phyloP scores from a whole-genome alignment of 2,888 invertebrate species.

The Stenodera caucasica region DNA sequence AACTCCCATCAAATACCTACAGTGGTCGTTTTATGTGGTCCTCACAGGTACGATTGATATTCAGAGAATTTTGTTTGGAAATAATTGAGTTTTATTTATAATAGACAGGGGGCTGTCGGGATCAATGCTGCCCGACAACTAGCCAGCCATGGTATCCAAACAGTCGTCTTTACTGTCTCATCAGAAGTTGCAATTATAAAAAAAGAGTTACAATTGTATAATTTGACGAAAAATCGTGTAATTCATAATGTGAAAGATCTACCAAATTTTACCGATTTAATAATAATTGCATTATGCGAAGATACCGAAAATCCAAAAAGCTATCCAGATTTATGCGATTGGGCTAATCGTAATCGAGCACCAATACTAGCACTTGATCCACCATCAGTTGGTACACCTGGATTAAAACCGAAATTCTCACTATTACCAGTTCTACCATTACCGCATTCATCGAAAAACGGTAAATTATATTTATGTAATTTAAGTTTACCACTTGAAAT shows the following conservation, averaged over 20 bases:
- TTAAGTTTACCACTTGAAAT: slow-evolving; percentile 78
- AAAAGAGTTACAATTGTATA: slow-evolving; percentile 69
- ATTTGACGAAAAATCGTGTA: slow-evolving; percentile 65
- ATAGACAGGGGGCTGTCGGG: slow-evolving; percentile 65
- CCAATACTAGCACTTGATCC: slow-evolving; percentile 78
- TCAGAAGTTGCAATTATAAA: slow-evolving; percentile 56
- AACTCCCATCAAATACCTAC: slow-evolving; percentile 88
- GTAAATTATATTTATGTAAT: slow-evolving; percentile 83
- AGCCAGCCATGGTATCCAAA: slow-evolving; percentile 78
- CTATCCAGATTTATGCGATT: slow-evolving; percentile 62
- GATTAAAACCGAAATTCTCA: slow-evolving; percentile 67
- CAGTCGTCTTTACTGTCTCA: slow-evolving; percentile 57
- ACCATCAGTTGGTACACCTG: slow-evolving; percentile 67
- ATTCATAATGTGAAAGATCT: slow-evolving; percentile 59
- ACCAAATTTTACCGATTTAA: slow-evolving; percentile 59
- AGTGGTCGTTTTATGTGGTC: slow-evolving; percentile 73
- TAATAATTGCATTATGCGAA: slow-evolving; percentile 61
- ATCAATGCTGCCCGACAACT: slow-evolving; percentile 78
- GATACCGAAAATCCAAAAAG: slow-evolving; percentile 52
- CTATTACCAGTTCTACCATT: slow-evolving; percentile 73
- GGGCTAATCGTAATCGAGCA: slow-evolving; percentile 72
- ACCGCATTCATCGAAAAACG: slow-evolving; percentile 63
- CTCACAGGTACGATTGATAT: slow-evolving; percentile 60
- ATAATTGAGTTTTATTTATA: slow-evolving; percentile 18
- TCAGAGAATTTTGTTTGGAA: neutral